These are phyloP conservation scores for Callionymus lyra DNA, from an alignment of 2,113 vertebrate genomes.

Conservation along the genomic window DNA sequence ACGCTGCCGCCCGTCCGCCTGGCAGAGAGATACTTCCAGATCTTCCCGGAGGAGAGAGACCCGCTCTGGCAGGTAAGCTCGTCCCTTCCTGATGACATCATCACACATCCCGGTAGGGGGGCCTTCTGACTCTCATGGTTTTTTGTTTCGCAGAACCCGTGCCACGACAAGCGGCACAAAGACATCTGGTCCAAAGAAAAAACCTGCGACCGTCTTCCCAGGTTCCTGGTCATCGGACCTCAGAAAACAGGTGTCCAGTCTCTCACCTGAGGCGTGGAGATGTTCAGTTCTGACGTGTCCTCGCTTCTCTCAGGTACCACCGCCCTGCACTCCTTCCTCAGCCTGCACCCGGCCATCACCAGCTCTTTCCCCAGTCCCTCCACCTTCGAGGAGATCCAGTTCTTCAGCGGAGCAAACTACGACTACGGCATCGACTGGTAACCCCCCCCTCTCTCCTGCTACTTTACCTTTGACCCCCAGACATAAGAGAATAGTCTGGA, in stretches of 20 bases:
- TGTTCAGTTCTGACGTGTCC: conserved; percentile 52
- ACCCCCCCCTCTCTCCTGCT: conserved; percentile 23
- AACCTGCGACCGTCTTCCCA: conserved; percentile 94
- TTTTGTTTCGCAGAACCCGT: conserved; percentile 79
- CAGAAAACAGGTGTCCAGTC: conserved; percentile 83
- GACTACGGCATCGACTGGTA: conserved; percentile 98
- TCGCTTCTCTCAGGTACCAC: conserved; percentile 83
- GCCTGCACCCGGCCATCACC: conserved; percentile 96
- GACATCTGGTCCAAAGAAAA: conserved; percentile 99
- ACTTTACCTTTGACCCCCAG: no score
- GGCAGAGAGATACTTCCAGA: conserved; percentile 94
- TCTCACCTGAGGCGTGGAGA: conserved; percentile 5
- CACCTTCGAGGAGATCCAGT: conserved; percentile 98
- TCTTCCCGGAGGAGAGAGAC: conserved; percentile 91
- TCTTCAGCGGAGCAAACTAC: conserved; percentile 99
- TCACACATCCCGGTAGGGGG: no score
- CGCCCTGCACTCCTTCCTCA: conserved; percentile 94
- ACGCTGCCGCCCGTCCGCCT: conserved; percentile 85
- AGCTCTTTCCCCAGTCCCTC: conserved; percentile 95
- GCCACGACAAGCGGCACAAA: conserved; percentile 96
- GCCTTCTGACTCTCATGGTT: no score
- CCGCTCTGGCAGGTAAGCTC: conserved; percentile 87
- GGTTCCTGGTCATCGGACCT: conserved; percentile 91
- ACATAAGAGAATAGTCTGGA: no score
- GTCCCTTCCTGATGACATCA: no score